Percentiles rank a stretch among this genome's conserved stretches.
These are phyloP conservation scores for Andrena bicolor DNA, from an alignment of 2,888 invertebrate species.

Conservation along the genomic window DNA sequence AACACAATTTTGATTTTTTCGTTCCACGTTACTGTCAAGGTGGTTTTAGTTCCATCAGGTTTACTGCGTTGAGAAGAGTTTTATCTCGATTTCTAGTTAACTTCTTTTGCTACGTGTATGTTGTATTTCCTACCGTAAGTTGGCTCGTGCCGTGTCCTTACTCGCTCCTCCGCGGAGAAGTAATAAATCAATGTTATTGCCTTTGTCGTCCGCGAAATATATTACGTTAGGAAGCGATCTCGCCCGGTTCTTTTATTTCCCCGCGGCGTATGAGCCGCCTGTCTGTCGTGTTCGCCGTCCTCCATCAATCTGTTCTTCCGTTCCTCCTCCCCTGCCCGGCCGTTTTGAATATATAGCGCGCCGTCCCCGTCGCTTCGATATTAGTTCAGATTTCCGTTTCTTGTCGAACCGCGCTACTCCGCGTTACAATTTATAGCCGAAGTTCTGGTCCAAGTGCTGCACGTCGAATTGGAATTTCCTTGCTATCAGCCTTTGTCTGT, in stretches of 20 bases:
- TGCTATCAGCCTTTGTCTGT: conserved; percentile 31
- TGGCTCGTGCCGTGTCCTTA: too few relatives aligned
- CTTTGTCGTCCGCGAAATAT: conserved; percentile 40
- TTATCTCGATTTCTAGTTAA: background rate
- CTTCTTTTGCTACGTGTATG: background rate
- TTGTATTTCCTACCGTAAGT: background rate
- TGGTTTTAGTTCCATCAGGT: too few relatives aligned
- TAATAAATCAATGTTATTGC: conserved; percentile 59
- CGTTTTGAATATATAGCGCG: conserved; percentile 30
- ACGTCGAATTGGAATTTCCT: conserved; percentile 50
- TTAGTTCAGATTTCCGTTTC: conserved; percentile 60
- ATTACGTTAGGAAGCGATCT: conserved; percentile 31
- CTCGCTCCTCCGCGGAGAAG: background rate
- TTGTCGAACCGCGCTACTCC: conserved; percentile 36
- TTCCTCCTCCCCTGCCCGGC: background rate
- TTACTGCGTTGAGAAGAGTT: too few relatives aligned
- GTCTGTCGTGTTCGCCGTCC: conserved; percentile 37
- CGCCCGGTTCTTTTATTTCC: conserved; percentile 28
- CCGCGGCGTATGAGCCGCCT: conserved; percentile 23
- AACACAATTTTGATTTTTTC: too few relatives aligned
- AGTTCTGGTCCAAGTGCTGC: conserved; percentile 39
- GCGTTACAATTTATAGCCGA: conserved; percentile 46
- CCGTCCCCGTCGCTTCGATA: conserved; percentile 34
- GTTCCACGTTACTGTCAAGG: too few relatives aligned
- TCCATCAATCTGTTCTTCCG: conserved; percentile 49